A percentile compares a stretch with the other conserved stretches of the same genome.
These are phyloP conservation scores for Philotrypesis tridentata DNA, from an alignment of 1,140 invertebrate species.

Conservation along the genomic window DNA sequence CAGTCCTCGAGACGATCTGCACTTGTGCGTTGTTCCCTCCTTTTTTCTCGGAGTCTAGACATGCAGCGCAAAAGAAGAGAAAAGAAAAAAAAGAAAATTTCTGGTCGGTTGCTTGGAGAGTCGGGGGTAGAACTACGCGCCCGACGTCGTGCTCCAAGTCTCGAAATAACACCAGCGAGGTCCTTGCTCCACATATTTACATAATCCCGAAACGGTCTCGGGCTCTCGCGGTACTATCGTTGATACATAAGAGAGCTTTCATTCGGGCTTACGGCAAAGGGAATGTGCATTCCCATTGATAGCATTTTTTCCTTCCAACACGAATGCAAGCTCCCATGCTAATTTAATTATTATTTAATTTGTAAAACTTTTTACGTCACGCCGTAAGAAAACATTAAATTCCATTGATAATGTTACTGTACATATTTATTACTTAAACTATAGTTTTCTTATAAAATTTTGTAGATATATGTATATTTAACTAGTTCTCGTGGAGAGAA, in stretches of 20 bases:
- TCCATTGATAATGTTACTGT: conserved; percentile 1
- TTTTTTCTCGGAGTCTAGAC: conserved; percentile 41
- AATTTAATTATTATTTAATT: neutral
- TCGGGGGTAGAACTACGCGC: neutral
- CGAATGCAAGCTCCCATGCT: neutral
- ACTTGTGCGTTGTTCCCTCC: neutral
- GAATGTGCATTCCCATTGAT: neutral
- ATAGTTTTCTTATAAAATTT: neutral
- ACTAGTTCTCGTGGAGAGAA: neutral
- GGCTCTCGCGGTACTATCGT: conserved; percentile 20
- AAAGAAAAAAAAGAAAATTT: conserved; percentile 31
- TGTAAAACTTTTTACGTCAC: neutral
- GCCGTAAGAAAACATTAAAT: neutral
- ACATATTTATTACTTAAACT: neutral
- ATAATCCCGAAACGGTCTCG: conserved; percentile 37
- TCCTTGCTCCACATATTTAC: conserved; percentile 45
- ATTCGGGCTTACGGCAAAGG: neutral
- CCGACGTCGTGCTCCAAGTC: conserved; percentile 32
- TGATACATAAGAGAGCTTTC: conserved; percentile 8
- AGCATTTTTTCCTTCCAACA: neutral
- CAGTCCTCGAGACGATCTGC: conserved; percentile 11
- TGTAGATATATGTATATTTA: neutral
- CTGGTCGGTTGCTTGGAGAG: conserved; percentile 18
- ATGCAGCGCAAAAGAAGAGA: neutral
- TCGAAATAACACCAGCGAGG: conserved; percentile 44